Evolutionary conservation across 2,113 vertebrate genomes (phyloP).

Genomic region (Ancistrus triradiatus): DNA sequence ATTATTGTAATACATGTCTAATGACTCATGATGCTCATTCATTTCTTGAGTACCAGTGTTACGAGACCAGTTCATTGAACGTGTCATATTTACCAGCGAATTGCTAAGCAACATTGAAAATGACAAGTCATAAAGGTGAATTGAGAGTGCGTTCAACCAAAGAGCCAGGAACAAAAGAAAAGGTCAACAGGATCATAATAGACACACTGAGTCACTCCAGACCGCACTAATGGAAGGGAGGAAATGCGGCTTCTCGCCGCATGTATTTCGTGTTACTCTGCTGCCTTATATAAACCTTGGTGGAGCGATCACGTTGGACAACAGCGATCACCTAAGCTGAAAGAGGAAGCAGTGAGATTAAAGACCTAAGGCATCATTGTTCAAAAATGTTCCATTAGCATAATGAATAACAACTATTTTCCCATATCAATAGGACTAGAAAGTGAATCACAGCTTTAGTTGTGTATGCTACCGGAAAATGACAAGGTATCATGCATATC

Average conservation of each 20-base stretch:
- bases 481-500: too few relatives aligned
- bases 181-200: slow-evolving; percentile 30
- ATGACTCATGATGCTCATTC: too few relatives aligned
- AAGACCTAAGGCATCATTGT: slow-evolving; percentile 6
- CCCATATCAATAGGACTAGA: too few relatives aligned
- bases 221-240: neutral
- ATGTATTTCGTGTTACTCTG: neutral
- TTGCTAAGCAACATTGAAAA: too few relatives aligned
- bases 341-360: slow-evolving; percentile 9
- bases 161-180: slow-evolving; percentile 33
- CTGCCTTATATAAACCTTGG: neutral
- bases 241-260: slow-evolving; percentile 26
- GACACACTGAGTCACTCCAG: slow-evolving; percentile 2
- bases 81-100: too few relatives aligned
- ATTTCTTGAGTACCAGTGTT: too few relatives aligned
- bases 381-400: neutral
- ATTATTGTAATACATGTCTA: too few relatives aligned
- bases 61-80: too few relatives aligned
- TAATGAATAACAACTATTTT: neutral
- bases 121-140: slow-evolving; percentile 36
- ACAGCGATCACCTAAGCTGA: neutral
- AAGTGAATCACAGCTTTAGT: too few relatives aligned
- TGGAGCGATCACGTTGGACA: neutral
- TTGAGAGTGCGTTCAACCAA: slow-evolving; percentile 19
- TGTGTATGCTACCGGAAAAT: neutral